A percentile compares a stretch with the other conserved stretches of the same genome.
phyloP scores from a whole-genome alignment of 2,113 vertebrate genomes.

The Callithrix jacchus region DNA sequence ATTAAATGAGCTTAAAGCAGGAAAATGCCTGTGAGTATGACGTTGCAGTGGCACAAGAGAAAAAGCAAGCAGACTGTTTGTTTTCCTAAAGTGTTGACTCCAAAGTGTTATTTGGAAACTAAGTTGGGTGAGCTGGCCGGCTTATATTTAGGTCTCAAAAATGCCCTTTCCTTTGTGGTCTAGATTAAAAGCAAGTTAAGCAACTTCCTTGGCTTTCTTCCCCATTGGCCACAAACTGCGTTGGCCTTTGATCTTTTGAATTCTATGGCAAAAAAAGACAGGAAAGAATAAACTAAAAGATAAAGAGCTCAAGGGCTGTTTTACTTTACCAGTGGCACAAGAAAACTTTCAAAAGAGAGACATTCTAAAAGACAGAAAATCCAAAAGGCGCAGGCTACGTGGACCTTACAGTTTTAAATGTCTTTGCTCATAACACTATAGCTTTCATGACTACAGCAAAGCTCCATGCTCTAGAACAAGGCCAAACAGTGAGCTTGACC shows the following conservation, averaged over 20 bases:
- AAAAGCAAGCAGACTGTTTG: background rate
- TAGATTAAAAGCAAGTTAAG: background rate
- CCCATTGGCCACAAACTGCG: background rate
- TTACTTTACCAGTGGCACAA: background rate
- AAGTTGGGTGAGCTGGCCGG: background rate
- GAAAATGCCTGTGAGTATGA: background rate
- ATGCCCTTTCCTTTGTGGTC: background rate
- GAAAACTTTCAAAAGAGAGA: background rate
- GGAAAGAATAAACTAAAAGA: constrained; percentile 17
- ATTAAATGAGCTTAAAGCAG: background rate
- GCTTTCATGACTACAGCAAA: background rate
- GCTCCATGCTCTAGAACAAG: background rate
- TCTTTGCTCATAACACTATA: background rate
- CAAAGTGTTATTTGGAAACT: background rate
- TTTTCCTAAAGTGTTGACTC: background rate
- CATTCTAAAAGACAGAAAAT: background rate
- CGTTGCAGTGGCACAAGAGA: background rate
- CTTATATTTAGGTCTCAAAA: background rate
- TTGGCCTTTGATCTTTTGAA: background rate
- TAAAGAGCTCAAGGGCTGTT: background rate
- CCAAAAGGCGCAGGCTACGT: background rate
- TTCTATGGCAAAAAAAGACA: background rate
- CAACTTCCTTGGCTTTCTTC: background rate
- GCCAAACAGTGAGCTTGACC: background rate
- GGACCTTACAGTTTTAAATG: background rate